Evolutionary conservation across 2,797 vertebrate genomes (phyloP).

Genomic region (Simalia tracyae): DNA sequence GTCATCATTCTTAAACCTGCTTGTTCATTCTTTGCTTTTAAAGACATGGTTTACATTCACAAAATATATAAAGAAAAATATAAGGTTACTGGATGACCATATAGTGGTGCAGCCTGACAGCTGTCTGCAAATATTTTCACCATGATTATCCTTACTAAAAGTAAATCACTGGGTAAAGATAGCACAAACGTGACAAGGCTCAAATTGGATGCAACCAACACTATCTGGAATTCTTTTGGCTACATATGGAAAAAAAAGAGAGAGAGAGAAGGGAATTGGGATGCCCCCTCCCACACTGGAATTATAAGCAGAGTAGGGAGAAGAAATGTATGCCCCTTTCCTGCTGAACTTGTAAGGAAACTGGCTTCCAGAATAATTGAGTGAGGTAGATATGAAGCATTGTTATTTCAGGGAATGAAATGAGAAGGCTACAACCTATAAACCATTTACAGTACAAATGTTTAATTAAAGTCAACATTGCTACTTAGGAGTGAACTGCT

Average conservation of each 20-base stretch:
- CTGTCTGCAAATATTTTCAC: slow-evolving; percentile 96
- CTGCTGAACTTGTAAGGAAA: slow-evolving; percentile 62
- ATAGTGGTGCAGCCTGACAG: slow-evolving; percentile 88
- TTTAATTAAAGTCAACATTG: not conserved
- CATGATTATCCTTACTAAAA: slow-evolving; percentile 98
- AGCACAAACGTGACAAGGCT: slow-evolving; percentile 93
- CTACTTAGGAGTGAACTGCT: not conserved
- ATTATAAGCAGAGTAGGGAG: slow-evolving; percentile 42
- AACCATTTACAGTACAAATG: slow-evolving; percentile 13
- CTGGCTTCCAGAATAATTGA: slow-evolving; percentile 53
- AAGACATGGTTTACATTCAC: slow-evolving; percentile 85
- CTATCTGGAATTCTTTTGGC: slow-evolving; percentile 74
- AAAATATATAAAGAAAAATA: slow-evolving; percentile 96
- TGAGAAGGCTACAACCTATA: slow-evolving; percentile 23
- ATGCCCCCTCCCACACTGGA: slow-evolving; percentile 44
- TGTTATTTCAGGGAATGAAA: slow-evolving; percentile 66
- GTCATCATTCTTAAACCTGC: slow-evolving; percentile 48
- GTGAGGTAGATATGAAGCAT: slow-evolving; percentile 78
- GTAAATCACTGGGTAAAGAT: slow-evolving; percentile 96
- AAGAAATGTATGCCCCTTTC: slow-evolving; percentile 37
- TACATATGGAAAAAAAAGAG: slow-evolving; percentile 64
- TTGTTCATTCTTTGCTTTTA: slow-evolving; percentile 68
- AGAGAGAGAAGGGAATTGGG: slow-evolving; percentile 56
- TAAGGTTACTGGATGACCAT: slow-evolving; percentile 92
- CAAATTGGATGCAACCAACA: slow-evolving; percentile 81